These are phyloP conservation scores for Stenopsyche tienmushanensis DNA, from an alignment of 1,140 invertebrate genomes.

Conservation along the genomic window DNA sequence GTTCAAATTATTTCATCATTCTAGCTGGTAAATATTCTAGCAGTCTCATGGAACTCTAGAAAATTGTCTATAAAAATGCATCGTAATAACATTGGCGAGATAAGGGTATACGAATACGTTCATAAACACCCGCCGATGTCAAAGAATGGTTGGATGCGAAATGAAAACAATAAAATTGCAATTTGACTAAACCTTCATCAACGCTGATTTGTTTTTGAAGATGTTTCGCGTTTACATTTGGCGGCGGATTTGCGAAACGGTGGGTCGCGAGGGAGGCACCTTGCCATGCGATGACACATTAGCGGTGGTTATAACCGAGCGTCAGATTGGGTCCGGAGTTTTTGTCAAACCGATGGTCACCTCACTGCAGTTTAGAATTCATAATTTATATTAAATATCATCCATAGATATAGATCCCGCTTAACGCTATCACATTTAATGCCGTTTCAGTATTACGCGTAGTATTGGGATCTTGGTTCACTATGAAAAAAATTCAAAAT, in stretches of 20 bases:
- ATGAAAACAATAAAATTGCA: slow-evolving; percentile 36
- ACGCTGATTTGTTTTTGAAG: slow-evolving; percentile 37
- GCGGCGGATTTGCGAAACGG: background rate
- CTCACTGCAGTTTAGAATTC: background rate
- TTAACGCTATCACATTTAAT: no score
- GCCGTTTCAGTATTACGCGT: no score
- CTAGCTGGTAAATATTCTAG: no score
- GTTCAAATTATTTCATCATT: no score
- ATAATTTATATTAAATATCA: slow-evolving; percentile 7
- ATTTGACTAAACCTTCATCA: slow-evolving; percentile 39
- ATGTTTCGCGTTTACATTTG: slow-evolving; percentile 7
- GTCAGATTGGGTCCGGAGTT: slow-evolving; percentile 39
- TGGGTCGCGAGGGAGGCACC: background rate
- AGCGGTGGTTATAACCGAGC: slow-evolving; percentile 33
- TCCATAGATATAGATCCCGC: no score
- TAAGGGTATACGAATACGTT: no score
- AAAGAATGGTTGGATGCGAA: slow-evolving; percentile 4
- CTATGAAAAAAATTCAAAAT: no score
- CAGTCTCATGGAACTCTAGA: no score
- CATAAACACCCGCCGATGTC: no score
- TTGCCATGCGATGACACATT: slow-evolving; percentile 31
- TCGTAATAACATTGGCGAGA: no score
- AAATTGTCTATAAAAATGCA: no score
- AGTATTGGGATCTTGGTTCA: no score
- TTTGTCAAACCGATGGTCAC: slow-evolving; percentile 8